Conservation (phyloP, 1,140 invertebrate genomes). For the Trichoplusia ni region DNA sequence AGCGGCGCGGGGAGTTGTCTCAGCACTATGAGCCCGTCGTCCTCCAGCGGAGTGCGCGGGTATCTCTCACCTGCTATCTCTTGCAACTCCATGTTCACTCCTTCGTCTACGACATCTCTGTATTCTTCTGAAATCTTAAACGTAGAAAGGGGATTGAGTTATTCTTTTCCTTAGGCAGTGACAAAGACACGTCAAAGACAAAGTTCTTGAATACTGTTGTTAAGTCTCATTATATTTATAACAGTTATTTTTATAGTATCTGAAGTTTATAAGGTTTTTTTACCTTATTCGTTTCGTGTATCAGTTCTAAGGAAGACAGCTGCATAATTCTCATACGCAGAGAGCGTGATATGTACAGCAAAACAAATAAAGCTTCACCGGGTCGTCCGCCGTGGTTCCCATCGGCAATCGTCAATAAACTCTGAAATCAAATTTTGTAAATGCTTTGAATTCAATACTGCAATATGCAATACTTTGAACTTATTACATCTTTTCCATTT, state of each 20-base stretch:
- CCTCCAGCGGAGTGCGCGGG: conserved; percentile 32
- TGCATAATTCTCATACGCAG: conserved; percentile 53
- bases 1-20: conserved; percentile 64
- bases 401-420: conserved; percentile 60
- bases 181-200: no score
- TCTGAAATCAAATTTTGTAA: conserved; percentile 58
- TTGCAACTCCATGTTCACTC: conserved; percentile 56
- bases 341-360: conserved; percentile 57
- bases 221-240: no score
- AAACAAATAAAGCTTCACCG: conserved; percentile 59
- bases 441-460: no score
- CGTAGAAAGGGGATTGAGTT: neutral
- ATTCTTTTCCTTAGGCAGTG: no score
- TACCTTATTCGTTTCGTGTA: conserved; percentile 59
- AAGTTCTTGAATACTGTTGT: no score
- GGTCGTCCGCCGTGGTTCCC: conserved; percentile 53
- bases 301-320: conserved; percentile 60
- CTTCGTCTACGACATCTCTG: conserved; percentile 45
- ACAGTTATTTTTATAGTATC: no score
- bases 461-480: neutral
- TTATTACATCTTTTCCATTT: no score
- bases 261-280: no score
- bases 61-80: conserved; percentile 45
- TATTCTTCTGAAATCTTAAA: conserved; percentile 50
- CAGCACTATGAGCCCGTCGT: conserved; percentile 54